Percentiles rank a stretch among this genome's conserved stretches.
Evolutionary conservation across 2,113 vertebrate species (phyloP).

Genomic region (Carlito syrichta): DNA sequence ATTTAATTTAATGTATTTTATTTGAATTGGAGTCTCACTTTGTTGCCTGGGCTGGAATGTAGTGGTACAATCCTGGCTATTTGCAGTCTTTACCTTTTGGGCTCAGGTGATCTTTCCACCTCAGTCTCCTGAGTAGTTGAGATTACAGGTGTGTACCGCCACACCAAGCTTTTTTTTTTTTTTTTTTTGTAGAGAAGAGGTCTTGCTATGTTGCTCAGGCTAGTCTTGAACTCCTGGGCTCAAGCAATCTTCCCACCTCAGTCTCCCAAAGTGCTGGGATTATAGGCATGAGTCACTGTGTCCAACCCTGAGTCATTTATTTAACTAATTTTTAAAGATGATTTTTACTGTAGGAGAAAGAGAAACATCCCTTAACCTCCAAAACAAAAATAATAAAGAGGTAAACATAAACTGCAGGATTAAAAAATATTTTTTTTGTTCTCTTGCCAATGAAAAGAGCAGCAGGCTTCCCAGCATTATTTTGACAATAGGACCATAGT

Average conservation of each 20-base stretch:
- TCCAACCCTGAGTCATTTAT: neutral
- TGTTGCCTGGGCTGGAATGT: neutral
- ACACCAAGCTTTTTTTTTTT: neutral
- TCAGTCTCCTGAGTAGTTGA: neutral
- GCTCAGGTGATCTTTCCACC: neutral
- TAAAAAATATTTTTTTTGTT: neutral
- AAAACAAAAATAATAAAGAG: neutral
- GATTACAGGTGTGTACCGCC: neutral
- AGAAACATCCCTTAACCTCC: neutral
- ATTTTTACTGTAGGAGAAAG: neutral
- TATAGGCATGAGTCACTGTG: no score
- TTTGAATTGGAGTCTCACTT: neutral
- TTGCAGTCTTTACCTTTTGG: neutral
- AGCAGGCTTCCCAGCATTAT: no score
- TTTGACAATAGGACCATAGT: neutral
- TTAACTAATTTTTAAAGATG: neutral
- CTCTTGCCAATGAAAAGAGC: neutral
- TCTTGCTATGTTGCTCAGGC: no score
- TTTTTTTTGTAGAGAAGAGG: no score
- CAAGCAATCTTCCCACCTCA: no score
- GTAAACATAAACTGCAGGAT: neutral
- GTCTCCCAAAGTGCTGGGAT: no score
- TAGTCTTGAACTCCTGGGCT: no score
- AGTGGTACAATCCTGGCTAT: neutral
- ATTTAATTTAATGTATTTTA: neutral